Conservation (phyloP, 1,140 invertebrate genomes). For the Cyclina sinensis region DNA sequence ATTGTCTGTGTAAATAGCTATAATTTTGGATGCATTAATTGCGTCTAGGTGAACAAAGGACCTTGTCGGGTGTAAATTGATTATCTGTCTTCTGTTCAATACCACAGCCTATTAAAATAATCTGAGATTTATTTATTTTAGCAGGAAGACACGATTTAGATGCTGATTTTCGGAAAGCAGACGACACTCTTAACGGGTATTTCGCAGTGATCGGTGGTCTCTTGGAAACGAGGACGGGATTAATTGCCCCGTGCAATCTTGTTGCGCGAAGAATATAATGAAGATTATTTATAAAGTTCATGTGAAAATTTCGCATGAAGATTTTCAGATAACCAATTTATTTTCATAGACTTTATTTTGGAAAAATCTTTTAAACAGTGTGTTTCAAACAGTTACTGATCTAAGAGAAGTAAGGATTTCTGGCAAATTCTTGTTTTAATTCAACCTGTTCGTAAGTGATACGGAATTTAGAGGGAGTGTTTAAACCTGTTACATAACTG, state of each 20-base stretch:
- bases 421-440: too few species aligned
- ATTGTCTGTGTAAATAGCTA: constrained; percentile 28
- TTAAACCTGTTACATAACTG: too few species aligned
- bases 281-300: too few species aligned
- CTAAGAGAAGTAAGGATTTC: too few species aligned
- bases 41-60: not conserved
- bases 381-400: too few species aligned
- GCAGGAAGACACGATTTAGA: constrained; percentile 1
- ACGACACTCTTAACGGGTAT: not conserved
- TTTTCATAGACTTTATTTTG: too few species aligned
- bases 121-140: constrained; percentile 23
- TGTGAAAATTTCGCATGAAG: too few species aligned
- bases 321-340: too few species aligned
- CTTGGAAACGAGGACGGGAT: not conserved
- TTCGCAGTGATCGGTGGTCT: not conserved
- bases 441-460: too few species aligned
- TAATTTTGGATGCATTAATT: constrained; percentile 20
- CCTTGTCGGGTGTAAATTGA: constrained; percentile 20
- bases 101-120: not conserved
- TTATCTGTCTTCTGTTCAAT: constrained; percentile 1
- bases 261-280: not conserved
- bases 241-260: not conserved
- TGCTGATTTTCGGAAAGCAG: not conserved
- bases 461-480: too few species aligned
- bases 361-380: too few species aligned